A percentile compares a stretch with the other conserved stretches of the same genome.
Conservation (phyloP, 2,888 invertebrate genomes). For the Marronus borbonicus region DNA sequence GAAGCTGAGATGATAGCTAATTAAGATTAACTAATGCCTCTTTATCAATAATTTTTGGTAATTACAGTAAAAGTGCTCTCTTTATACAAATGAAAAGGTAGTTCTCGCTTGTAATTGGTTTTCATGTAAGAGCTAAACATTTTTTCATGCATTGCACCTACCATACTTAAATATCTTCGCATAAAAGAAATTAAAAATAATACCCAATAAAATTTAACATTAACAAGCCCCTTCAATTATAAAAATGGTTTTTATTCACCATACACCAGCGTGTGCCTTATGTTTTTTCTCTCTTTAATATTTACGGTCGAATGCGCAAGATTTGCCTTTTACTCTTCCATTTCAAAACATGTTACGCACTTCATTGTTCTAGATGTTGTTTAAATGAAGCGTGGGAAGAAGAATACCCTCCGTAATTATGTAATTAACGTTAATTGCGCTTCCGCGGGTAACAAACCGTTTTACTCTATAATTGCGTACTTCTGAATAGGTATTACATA, state of each 20-base stretch:
- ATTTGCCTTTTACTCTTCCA: conserved; percentile 14
- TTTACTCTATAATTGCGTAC: neutral
- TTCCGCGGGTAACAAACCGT: neutral
- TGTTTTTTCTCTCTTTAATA: neutral
- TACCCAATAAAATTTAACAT: conserved; percentile 1
- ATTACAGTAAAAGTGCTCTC: no score
- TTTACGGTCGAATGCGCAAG: conserved; percentile 3
- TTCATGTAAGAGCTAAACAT: no score
- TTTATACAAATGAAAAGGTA: no score
- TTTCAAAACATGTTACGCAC: conserved; percentile 16
- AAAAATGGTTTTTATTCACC: no score
- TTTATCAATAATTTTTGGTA: no score
- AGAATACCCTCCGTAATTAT: conserved; percentile 3
- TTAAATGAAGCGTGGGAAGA: conserved; percentile 26
- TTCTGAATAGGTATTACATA: no score
- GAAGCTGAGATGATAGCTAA: no score
- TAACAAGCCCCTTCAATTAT: neutral
- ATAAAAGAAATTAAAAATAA: neutral
- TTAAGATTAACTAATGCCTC: no score
- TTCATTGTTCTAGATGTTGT: conserved; percentile 23
- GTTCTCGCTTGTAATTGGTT: no score
- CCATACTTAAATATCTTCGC: no score
- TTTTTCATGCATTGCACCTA: no score
- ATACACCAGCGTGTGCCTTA: neutral
- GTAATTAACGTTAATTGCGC: conserved; percentile 20